A percentile compares a stretch with the other conserved stretches of the same genome.
Evolutionary conservation across 2,113 vertebrate genomes (phyloP).

Genomic region (Rhinopomastus cyanomelas): DNA sequence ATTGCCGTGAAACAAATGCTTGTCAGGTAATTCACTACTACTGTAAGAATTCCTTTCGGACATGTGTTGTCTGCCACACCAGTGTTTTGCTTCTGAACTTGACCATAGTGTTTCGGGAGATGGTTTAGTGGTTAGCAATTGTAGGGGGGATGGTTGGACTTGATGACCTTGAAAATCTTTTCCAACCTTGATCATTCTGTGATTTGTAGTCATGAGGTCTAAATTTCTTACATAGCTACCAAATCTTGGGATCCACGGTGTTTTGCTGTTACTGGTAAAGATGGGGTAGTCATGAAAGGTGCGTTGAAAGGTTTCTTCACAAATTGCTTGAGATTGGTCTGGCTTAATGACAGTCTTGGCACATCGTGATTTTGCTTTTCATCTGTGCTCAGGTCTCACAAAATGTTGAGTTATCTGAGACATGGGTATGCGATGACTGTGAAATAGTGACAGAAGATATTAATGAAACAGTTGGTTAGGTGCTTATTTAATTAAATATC

Average conservation of each 20-base stretch:
- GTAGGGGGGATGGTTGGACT: too few relatives aligned
- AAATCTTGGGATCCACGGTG: rapidly evolving
- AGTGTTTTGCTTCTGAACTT: background rate
- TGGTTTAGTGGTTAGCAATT: too few relatives aligned
- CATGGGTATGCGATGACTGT: background rate
- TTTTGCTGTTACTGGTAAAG: background rate
- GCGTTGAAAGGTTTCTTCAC: background rate
- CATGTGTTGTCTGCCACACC: background rate
- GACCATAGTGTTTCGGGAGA: too few relatives aligned
- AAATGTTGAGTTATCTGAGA: constrained; percentile 12
- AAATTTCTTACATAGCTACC: background rate
- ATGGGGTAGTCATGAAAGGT: background rate
- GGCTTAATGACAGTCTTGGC: background rate
- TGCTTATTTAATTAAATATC: constrained; percentile 8
- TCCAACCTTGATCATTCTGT: too few relatives aligned
- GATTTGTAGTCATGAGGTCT: background rate
- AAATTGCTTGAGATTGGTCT: background rate
- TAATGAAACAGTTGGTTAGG: background rate
- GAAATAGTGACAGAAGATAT: background rate
- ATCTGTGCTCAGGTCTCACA: background rate
- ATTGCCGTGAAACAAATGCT: background rate
- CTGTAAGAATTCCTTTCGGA: background rate
- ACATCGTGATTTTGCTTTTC: background rate
- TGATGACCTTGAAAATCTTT: too few relatives aligned
- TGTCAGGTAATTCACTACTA: background rate